Percentiles rank a stretch among this genome's conserved stretches.
phyloP scores from a whole-genome alignment of 2,113 vertebrate genomes.

The Reinhardtius hippoglossoides region DNA sequence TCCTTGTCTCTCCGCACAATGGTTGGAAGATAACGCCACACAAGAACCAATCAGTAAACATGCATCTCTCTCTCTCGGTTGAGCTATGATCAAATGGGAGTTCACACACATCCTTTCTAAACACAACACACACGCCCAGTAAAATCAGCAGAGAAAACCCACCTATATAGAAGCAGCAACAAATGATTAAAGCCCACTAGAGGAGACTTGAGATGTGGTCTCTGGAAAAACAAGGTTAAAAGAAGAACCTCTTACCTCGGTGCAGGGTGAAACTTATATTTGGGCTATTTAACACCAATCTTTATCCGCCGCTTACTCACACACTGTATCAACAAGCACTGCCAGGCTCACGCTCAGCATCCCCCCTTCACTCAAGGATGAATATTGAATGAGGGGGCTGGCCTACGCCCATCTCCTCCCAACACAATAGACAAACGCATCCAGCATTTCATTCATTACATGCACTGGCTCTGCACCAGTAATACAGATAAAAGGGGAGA shows the following conservation, averaged over 20 bases:
- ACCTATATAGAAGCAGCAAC: constrained; percentile 2
- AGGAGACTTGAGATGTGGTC: neutral
- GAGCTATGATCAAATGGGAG: constrained; percentile 21
- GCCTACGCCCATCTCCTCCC: constrained; percentile 67
- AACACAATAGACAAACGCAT: constrained; percentile 68
- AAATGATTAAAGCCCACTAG: neutral
- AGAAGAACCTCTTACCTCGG: constrained; percentile 57
- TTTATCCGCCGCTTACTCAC: constrained; percentile 51
- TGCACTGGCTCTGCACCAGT: constrained; percentile 21
- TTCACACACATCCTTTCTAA: constrained; percentile 11
- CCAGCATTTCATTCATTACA: constrained; percentile 50
- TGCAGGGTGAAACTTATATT: constrained; percentile 34
- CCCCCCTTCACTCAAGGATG: constrained; percentile 67
- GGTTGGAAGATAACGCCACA: constrained; percentile 35
- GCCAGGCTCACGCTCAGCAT: constrained; percentile 59
- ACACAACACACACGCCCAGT: constrained; percentile 5
- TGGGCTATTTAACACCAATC: constrained; percentile 16
- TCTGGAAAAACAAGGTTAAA: neutral
- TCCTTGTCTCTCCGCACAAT: constrained; percentile 66
- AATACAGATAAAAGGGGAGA: constrained; percentile 18
- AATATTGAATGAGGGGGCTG: constrained; percentile 81
- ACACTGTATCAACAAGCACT: constrained; percentile 72
- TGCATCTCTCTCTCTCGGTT: constrained; percentile 2
- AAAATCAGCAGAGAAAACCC: constrained; percentile 4
- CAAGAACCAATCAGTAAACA: constrained; percentile 61